Evolutionary conservation across 2,888 invertebrate genomes (phyloP).

Genomic region (Dynastes tityus): DNA sequence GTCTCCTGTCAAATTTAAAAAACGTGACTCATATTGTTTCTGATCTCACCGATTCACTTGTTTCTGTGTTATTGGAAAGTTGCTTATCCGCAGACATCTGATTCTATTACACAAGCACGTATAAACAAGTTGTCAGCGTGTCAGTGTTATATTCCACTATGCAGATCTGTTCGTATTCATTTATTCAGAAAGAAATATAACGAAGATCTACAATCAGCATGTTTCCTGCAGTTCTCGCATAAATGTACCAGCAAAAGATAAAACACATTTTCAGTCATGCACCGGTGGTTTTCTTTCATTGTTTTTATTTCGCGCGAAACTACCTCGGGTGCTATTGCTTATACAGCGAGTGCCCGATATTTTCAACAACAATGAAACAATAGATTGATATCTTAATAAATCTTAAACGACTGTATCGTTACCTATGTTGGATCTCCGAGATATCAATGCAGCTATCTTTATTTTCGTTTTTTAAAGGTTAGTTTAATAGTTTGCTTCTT

Average conservation of each 20-base stretch:
- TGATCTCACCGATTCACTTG: too few species aligned
- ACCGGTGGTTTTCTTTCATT: neutral
- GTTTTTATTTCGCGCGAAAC: neutral
- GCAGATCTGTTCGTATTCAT: neutral
- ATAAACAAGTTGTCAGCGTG: neutral
- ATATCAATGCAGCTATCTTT: too few species aligned
- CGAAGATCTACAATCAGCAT: slow-evolving; percentile 54
- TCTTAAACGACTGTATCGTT: neutral
- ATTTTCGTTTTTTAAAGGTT: too few species aligned
- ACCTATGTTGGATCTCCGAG: neutral
- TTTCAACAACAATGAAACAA: neutral
- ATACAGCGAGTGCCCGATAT: neutral
- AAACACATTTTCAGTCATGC: slow-evolving; percentile 15
- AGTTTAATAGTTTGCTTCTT: neutral
- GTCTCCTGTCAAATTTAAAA: too few species aligned
- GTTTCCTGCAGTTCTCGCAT: slow-evolving; percentile 57
- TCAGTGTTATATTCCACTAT: neutral
- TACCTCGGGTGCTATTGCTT: neutral
- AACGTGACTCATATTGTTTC: too few species aligned
- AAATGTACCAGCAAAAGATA: slow-evolving; percentile 4
- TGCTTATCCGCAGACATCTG: too few species aligned
- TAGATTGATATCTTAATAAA: slow-evolving; percentile 9
- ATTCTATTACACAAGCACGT: neutral
- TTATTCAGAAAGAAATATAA: slow-evolving; percentile 40
- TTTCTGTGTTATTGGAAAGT: too few species aligned